Base-by-base conservation (phyloP, 2,888 invertebrate genomes). In the Diarsia mendica region DNA sequence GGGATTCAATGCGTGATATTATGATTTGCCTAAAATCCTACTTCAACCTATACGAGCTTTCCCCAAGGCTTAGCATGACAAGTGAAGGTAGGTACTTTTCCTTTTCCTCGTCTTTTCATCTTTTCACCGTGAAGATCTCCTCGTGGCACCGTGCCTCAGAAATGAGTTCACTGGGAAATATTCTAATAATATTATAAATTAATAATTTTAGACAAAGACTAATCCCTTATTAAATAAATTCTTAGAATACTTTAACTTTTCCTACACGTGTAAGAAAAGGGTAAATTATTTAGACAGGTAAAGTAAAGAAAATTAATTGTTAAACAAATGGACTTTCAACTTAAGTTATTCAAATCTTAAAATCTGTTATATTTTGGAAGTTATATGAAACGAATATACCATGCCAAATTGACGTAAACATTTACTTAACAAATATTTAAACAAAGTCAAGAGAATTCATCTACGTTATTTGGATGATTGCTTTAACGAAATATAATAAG, bases 21-120 rank as follows among this genome's bases (percentile, higher is more conserved):
- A n/a, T n/a, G n/a, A n/a, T n/a, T n/a, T n/a, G n/a, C n/a, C n/a
- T n/a, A n/a, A n/a, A n/a, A n/a, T n/a, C n/a, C n/a, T n/a, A n/a
- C n/a, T n/a, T n/a, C n/a, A n/a, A n/a, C n/a, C n/a, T n/a, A n/a
- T n/a, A n/a, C n/a, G n/a, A n/a, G n/a, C n/a, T n/a, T n/a, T n/a
- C n/a, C n/a, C n/a, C n/a, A n/a, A n/a, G n/a, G n/a, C n/a, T 66
- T 58, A 79, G 51, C 71, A 67, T 72, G 58, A 23, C 28, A 75
- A 75, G 51, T 70, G 49, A 72, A 46, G 60, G 39, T 8, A 39
- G 0, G n/a, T n/a, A n/a, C 8, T 39, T 39, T 39, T 39, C 39
- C 39, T 39, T 39, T 39, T 6, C 8, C 39, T 39, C 39, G 39
- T 39, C 39, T 39, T 48, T 48, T 48, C 10, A 48, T 13, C 13